These are phyloP conservation scores for Musca domestica DNA, from an alignment of 1,140 invertebrate genomes.

Conservation along the genomic window DNA sequence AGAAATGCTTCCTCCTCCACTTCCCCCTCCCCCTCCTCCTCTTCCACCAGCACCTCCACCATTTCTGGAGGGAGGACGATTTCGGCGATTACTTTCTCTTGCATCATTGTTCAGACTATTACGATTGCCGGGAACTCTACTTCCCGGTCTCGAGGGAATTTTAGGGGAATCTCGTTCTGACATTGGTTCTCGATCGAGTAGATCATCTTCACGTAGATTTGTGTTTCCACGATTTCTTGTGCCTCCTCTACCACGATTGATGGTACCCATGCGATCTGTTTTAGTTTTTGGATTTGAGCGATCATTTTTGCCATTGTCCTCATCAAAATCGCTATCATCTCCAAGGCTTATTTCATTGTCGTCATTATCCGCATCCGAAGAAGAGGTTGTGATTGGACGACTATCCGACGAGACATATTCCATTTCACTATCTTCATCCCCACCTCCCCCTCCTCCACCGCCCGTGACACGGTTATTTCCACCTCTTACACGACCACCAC, in stretches of 20 bases:
- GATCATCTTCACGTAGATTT: neutral
- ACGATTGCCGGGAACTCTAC: too few species aligned
- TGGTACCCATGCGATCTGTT: constrained; percentile 36
- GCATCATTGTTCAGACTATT: neutral
- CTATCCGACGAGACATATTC: too few species aligned
- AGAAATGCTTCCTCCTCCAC: neutral
- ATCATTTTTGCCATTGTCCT: neutral
- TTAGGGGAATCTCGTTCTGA: neutral
- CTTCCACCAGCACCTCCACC: neutral
- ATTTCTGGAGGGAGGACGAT: neutral
- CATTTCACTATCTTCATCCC: neutral
- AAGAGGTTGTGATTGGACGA: too few species aligned
- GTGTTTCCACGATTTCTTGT: neutral
- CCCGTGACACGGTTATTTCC: neutral
- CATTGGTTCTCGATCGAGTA: neutral
- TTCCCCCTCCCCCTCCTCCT: neutral
- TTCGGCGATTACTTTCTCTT: neutral
- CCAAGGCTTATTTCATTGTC: neutral
- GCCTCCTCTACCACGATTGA: neutral
- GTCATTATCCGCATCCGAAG: neutral
- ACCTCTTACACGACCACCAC: constrained; percentile 16
- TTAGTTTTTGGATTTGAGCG: constrained; percentile 21
- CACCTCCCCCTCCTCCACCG: constrained; percentile 25
- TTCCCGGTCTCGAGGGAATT: neutral
- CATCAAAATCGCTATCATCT: neutral